Conservation (phyloP, 2,113 vertebrate species). For the Atlantisia rogersi region DNA sequence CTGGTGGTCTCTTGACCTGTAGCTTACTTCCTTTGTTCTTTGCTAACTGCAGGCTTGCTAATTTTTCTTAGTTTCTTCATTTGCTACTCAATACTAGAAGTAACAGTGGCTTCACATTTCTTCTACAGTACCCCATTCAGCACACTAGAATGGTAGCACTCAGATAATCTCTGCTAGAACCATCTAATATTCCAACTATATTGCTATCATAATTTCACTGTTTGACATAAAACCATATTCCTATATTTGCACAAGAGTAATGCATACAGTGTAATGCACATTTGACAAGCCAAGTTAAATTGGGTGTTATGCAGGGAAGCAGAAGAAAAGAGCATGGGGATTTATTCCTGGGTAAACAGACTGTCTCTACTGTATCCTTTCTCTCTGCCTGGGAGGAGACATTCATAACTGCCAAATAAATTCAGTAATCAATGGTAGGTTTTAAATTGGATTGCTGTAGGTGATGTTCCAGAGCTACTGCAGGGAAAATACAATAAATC, state of each 20-base stretch:
- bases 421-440: background rate
- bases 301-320: background rate
- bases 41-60: background rate
- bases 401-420: conserved; percentile 12
- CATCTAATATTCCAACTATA: background rate
- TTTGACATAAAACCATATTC: background rate
- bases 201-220: background rate
- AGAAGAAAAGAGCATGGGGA: background rate
- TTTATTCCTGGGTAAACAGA: conserved; percentile 9
- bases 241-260: conserved; percentile 16
- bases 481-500: background rate
- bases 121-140: background rate
- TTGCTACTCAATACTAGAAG: background rate
- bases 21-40: conserved; percentile 1
- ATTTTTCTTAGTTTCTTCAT: background rate
- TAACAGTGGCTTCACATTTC: background rate
- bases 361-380: background rate
- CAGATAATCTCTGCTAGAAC: background rate
- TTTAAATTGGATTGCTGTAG: background rate
- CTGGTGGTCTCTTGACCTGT: background rate
- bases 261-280: background rate
- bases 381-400: background rate
- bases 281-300: conserved; percentile 1
- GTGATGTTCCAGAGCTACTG: background rate
- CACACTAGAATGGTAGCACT: background rate